These are phyloP conservation scores for Lasius fuliginosus DNA, from an alignment of 2,888 invertebrate species.

Conservation along the genomic window DNA sequence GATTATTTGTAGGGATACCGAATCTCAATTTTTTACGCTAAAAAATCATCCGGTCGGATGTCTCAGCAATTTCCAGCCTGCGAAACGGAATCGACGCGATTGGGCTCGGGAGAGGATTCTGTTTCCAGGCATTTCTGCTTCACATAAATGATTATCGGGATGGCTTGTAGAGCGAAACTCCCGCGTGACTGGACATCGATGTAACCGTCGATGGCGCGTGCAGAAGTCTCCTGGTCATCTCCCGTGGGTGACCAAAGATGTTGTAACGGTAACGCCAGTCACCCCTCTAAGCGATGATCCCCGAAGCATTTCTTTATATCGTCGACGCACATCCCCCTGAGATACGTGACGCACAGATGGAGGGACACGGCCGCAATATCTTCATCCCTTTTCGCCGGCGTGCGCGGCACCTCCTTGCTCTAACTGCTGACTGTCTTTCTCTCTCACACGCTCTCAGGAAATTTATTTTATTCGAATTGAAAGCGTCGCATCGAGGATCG, in stretches of 20 bases:
- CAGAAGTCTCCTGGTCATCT: conserved; percentile 68
- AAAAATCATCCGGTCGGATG: conserved; percentile 19
- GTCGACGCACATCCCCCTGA: conserved; percentile 60
- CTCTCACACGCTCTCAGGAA: conserved; percentile 56
- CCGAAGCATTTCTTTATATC: conserved; percentile 76
- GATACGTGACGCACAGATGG: conserved; percentile 78
- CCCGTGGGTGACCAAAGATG: conserved; percentile 75
- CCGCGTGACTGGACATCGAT: conserved; percentile 70
- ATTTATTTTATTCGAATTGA: conserved; percentile 78
- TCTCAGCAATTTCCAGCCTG: conserved; percentile 18
- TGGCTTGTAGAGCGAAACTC: conserved; percentile 63
- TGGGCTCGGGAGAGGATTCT: not conserved
- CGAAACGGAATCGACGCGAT: conserved; percentile 5
- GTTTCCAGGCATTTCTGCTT: conserved; percentile 49
- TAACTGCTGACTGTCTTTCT: conserved; percentile 23
- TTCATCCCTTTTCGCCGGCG: conserved; percentile 73
- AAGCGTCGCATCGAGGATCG: conserved; percentile 26
- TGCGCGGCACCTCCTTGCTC: not conserved
- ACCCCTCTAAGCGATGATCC: conserved; percentile 71
- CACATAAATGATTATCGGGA: conserved; percentile 70
- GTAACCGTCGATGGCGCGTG: conserved; percentile 71
- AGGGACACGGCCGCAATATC: conserved; percentile 80
- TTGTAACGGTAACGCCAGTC: conserved; percentile 59
- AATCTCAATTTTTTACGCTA: conserved; percentile 13
- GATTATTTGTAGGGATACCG: not conserved